A percentile compares a stretch with the other conserved stretches of the same genome.
These are phyloP conservation scores for Karalla daura DNA, from an alignment of 2,797 vertebrate species.

Conservation along the genomic window DNA sequence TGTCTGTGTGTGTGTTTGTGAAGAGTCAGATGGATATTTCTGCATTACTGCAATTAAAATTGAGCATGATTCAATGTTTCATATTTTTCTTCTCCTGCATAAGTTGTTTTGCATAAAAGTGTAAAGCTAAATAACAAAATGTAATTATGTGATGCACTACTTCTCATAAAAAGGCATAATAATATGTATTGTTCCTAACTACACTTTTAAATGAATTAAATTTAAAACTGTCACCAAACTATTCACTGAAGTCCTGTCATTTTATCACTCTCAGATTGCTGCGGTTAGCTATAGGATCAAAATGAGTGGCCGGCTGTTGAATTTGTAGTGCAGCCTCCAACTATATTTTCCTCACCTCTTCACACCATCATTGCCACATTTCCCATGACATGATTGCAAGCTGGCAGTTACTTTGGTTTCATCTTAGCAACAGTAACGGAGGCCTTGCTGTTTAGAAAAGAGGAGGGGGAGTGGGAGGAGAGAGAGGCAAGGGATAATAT, in stretches of 20 bases:
- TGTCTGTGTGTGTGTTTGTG: background rate
- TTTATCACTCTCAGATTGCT: background rate
- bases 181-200: too few relatives aligned
- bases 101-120: too few relatives aligned
- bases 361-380: conserved; percentile 26
- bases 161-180: background rate
- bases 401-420: conserved; percentile 76
- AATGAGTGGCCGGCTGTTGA: background rate
- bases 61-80: too few relatives aligned
- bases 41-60: background rate
- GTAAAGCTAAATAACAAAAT: background rate
- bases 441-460: conserved; percentile 43
- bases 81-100: too few relatives aligned
- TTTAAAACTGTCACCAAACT: too few relatives aligned
- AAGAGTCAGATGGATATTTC: too few relatives aligned
- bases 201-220: too few relatives aligned
- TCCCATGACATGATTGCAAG: conserved; percentile 55
- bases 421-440: conserved; percentile 79
- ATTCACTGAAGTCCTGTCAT: background rate
- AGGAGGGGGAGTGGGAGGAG: conserved; percentile 37
- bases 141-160: background rate
- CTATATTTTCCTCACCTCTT: conserved; percentile 28
- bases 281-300: background rate
- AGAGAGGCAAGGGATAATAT: conserved; percentile 19
- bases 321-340: conserved; percentile 16